Percentiles rank a stretch among this genome's conserved stretches.
phyloP scores from a whole-genome alignment of 2,888 invertebrate genomes.

The Limnephilus auricula region DNA sequence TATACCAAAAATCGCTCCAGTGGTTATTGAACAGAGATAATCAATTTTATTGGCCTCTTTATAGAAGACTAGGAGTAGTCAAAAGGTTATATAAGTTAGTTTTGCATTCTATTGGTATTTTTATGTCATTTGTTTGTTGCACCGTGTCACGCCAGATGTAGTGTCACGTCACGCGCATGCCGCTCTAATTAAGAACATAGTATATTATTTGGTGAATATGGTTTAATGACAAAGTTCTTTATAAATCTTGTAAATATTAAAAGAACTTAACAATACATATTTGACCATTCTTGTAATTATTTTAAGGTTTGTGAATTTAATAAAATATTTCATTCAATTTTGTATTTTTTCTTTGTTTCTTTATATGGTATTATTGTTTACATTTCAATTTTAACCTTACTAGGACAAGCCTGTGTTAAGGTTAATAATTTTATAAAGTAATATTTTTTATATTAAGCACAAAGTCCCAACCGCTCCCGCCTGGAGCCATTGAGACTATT shows the following conservation, averaged over 20 bases:
- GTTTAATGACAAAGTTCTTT: background rate
- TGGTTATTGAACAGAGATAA: no score
- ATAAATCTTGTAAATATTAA: background rate
- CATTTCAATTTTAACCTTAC: no score
- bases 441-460: no score
- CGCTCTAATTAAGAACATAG: background rate
- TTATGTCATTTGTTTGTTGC: background rate
- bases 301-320: slow-evolving; percentile 10
- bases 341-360: background rate
- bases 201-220: background rate
- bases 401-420: no score
- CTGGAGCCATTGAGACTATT: no score
- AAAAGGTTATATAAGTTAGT: no score
- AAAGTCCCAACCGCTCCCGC: no score
- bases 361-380: no score
- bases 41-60: no score
- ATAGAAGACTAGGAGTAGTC: no score
- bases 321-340: slow-evolving; percentile 2
- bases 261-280: background rate
- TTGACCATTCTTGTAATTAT: background rate
- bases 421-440: no score
- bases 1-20: no score
- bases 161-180: background rate
- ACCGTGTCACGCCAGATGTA: background rate
- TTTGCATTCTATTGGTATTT: background rate